These are phyloP conservation scores for Paedocypris sp. DNA, from an alignment of 2,113 vertebrate genomes.

Conservation along the genomic window DNA sequence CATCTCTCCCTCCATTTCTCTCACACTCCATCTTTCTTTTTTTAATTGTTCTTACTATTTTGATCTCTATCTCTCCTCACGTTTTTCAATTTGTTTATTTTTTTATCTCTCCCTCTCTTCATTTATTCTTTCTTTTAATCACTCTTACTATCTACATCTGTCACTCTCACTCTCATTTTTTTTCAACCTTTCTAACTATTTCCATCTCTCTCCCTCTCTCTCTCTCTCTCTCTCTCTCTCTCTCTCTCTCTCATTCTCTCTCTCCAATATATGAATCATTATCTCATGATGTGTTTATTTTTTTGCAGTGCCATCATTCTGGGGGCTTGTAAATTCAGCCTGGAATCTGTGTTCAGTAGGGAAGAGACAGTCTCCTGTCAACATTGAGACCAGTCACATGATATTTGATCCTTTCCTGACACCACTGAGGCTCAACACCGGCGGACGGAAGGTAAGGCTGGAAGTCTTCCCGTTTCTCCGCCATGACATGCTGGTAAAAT, in stretches of 20 bases:
- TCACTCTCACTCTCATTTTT: too few relatives aligned
- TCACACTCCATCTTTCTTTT: too few relatives aligned
- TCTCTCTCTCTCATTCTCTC: background rate
- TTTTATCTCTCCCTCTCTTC: too few relatives aligned
- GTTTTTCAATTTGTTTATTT: too few relatives aligned
- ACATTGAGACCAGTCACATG: constrained; percentile 99
- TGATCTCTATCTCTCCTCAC: too few relatives aligned
- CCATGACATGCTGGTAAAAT: background rate
- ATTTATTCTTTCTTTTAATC: too few relatives aligned
- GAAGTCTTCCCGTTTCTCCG: background rate
- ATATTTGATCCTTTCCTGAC: constrained; percentile 97
- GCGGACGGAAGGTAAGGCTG: constrained; percentile 87
- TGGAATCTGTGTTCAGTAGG: constrained; percentile 98
- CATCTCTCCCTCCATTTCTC: too few relatives aligned
- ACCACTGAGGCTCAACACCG: constrained; percentile 90
- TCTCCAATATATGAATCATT: background rate
- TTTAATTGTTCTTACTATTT: too few relatives aligned
- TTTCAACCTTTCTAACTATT: too few relatives aligned
- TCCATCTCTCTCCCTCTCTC: too few relatives aligned
- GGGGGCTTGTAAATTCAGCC: constrained; percentile 97
- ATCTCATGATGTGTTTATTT: background rate
- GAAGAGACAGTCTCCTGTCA: constrained; percentile 94
- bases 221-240: background rate
- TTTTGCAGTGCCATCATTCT: constrained; percentile 90
- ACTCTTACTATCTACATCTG: too few relatives aligned